Base-by-base conservation (phyloP, 2,113 vertebrate species). In the Jaculus jaculus region DNA sequence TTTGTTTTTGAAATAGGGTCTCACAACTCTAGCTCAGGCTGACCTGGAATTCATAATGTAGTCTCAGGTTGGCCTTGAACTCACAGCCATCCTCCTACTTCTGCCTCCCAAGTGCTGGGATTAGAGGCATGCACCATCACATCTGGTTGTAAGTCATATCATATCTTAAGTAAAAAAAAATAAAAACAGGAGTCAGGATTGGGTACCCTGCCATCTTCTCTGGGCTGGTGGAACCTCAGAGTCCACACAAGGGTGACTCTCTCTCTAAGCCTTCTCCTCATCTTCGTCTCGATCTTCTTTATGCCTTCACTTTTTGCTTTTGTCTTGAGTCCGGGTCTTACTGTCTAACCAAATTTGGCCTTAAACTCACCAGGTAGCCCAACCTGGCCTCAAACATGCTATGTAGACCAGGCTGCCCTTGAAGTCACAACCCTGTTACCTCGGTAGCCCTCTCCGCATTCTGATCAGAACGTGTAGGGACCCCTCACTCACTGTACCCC, bases 161-260 rank as follows among this genome's bases (percentile, higher is more conserved):
- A 23, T 21, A 88, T 34, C 28, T 88, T 10, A 77, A 20, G 78
- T 95, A 7, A 0, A 21, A 54, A 7, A 0, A 21, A 54, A 54
- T 12, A 60, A 82, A 4, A 72, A 39, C 28, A 68, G 12, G 63
- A 20, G 39, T 63, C 39, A 34, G 23, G 63, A 87, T 12, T 9
- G 17, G 18, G 23, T 69, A 54, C 54, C 54, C 54, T 54, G 15
- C 42, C 54, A 54, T 12, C 54, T 16, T 7, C 37, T 66, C 75
- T 2, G 0, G 47, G n/a, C 71, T 86, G 78, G 20, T 61, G n/a
- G 23, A 24, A 23, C 9, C 63, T 65, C 68, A 42, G 7, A 23
- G 60, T 9, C 18, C 9, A 4, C 8, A 1, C 0, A 3, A 60
- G 34, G 23, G 3, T n/a, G 28, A 2, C 15, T 54, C 54, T 54